phyloP scores from a whole-genome alignment of 1,140 invertebrate species.

The Pogonus chalceus region DNA sequence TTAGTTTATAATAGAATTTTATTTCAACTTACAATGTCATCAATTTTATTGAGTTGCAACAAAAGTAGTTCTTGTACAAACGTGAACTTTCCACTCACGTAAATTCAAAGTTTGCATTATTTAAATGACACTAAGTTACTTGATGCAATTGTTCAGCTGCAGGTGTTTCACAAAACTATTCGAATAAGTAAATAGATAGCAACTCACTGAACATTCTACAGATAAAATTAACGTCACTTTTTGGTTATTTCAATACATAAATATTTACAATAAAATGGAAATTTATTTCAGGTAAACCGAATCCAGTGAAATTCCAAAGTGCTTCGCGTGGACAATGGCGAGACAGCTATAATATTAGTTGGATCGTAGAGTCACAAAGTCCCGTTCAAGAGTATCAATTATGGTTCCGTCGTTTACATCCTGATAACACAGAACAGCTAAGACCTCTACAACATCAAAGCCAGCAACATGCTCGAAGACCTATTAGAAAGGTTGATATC shows the following conservation, averaged over 20 bases:
- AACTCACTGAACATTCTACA: too few species aligned
- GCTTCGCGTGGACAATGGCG: slow-evolving; percentile 46
- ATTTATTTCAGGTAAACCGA: slow-evolving; percentile 41
- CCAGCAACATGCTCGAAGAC: slow-evolving; percentile 17
- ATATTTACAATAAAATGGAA: too few species aligned
- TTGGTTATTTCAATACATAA: too few species aligned
- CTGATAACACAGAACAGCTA: slow-evolving; percentile 34
- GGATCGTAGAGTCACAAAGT: slow-evolving; percentile 52
- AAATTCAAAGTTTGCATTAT: too few species aligned
- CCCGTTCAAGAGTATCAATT: slow-evolving; percentile 55
- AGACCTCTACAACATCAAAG: slow-evolving; percentile 37
- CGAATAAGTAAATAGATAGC: too few species aligned
- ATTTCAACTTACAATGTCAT: slow-evolving; percentile 11
- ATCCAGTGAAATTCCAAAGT: slow-evolving; percentile 51
- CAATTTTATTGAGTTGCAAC: neutral
- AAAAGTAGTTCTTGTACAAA: too few species aligned
- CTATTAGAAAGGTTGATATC: neutral
- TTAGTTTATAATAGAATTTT: too few species aligned
- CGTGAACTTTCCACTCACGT: too few species aligned
- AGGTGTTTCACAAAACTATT: too few species aligned
- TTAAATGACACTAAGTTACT: too few species aligned
- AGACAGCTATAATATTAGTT: slow-evolving; percentile 57
- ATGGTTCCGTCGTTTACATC: slow-evolving; percentile 48
- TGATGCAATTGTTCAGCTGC: too few species aligned
- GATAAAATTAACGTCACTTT: too few species aligned